Evolutionary conservation across 2,888 invertebrate genomes (phyloP), one percentile per base, ranked within the genome.

Genomic region (Cepaea hortensis): DNA sequence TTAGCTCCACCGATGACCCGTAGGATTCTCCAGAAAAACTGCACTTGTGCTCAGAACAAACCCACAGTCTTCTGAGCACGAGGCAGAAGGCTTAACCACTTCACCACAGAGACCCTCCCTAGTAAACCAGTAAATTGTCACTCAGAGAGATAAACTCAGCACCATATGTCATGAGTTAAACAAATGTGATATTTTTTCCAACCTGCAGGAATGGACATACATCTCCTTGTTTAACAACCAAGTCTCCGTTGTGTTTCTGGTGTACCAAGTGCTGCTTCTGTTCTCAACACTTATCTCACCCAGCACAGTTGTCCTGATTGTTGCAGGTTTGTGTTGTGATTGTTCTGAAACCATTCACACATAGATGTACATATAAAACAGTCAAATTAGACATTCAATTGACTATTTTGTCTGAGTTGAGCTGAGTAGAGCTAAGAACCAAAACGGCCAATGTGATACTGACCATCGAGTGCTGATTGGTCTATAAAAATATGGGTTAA

Each of bases 251-350:
- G 65, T 93, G 61, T 93, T 93, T 86, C 87, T 93, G 23, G 68
- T 92, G 11, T 93, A 93, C 86, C 93, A 93, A 82, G 91, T 90
- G 3, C 85, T 91, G 20, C 89, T 93, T 13, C 90, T 93, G 70
- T 90, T 93, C 85, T 91, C 93, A 6, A 92, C 93, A 4, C 88
- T 93, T 70, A 90, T 93, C 70, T 91, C 91, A 3, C 93, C 92
- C 55, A 90, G 91, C 85, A 92, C 91, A 0, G 90, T 92, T 18
- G 90, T 92, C 20, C 88, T 93, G 11, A 87, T 93, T 61, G 91
- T 93, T 3, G 88, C 92, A 77, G 92, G 93, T 92, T 84, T 85
- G 89, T 80, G 23, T 48, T 5, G 81, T 5, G 20, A 35, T 73
- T 73, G 73, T 35, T 23, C n/a, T 70, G 15, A n/a, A 70, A 65